phyloP scores from a whole-genome alignment of 2,113 vertebrate species.

The Charina bottae region DNA sequence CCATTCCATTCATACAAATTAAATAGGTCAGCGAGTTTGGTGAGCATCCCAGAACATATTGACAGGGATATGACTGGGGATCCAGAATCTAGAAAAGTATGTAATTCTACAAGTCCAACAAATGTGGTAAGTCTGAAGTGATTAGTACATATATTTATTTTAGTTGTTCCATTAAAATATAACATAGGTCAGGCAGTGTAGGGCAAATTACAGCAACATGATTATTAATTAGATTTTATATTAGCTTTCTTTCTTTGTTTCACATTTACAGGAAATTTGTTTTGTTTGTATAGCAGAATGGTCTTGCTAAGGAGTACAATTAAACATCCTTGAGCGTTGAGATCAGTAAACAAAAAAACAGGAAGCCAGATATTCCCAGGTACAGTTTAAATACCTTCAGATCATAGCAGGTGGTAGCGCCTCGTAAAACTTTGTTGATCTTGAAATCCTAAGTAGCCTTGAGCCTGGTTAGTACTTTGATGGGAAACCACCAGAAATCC shows the following conservation, averaged over 20 bases:
- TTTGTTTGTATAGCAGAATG: constrained; percentile 34
- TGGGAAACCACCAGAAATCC: neutral
- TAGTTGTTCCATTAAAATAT: constrained; percentile 42
- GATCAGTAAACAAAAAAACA: constrained; percentile 8
- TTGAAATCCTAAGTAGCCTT: neutral
- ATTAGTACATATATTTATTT: constrained; percentile 1
- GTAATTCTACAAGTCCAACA: constrained; percentile 37
- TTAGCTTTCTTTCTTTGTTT: constrained; percentile 23
- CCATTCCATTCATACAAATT: too few species aligned
- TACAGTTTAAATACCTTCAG: constrained; percentile 23
- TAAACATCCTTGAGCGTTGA: constrained; percentile 2
- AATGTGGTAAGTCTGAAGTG: constrained; percentile 3
- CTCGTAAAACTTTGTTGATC: neutral
- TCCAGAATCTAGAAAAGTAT: constrained; percentile 24
- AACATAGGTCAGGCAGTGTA: constrained; percentile 33
- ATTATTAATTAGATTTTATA: constrained; percentile 30
- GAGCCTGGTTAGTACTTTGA: neutral
- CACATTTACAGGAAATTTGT: constrained; percentile 33
- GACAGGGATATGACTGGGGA: neutral
- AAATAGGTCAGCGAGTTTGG: neutral
- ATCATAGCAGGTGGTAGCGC: neutral
- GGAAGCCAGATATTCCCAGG: constrained; percentile 19
- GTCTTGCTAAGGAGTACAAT: constrained; percentile 21
- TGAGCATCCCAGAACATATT: neutral
- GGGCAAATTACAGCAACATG: constrained; percentile 40